A percentile compares a stretch with the other conserved stretches of the same genome.
Conservation (phyloP, 2,797 vertebrate species). For the Margarornis squamiger region DNA sequence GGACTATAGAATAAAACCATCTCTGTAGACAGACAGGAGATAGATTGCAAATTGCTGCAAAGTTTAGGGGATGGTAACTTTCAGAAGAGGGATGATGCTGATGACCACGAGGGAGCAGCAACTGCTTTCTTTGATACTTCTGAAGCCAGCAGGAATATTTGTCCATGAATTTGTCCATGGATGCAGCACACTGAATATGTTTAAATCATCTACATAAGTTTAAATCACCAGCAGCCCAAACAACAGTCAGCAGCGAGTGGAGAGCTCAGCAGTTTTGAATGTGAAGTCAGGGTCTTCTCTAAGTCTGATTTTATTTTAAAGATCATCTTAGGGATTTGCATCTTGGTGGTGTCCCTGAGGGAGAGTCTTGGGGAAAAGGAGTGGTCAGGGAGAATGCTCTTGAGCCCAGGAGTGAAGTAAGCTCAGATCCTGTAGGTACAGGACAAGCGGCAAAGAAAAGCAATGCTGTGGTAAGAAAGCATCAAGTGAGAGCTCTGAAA, state of each 20-base stretch:
- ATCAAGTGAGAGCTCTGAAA: background rate
- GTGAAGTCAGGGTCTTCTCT: background rate
- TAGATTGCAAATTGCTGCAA: background rate
- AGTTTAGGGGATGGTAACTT: background rate
- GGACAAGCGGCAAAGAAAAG: background rate
- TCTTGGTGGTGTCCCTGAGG: background rate
- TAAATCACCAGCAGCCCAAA: background rate
- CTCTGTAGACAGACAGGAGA: background rate
- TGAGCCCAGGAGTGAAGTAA: background rate
- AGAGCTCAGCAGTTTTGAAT: background rate
- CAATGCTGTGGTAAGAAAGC: background rate
- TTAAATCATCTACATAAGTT: background rate
- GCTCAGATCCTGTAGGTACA: background rate
- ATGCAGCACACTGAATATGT: background rate
- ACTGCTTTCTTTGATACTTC: slow-evolving; percentile 1
- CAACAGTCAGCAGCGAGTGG: background rate
- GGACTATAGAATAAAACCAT: background rate
- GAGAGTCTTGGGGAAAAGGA: background rate
- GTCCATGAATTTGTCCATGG: background rate
- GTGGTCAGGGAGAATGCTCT: background rate
- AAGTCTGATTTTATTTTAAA: background rate
- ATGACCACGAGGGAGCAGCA: slow-evolving; percentile 41
- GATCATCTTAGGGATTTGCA: background rate
- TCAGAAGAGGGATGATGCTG: background rate
- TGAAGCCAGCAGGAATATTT: background rate